Percentiles rank a stretch among this genome's conserved stretches.
Conservation (phyloP, 2,797 vertebrate species). For the Anniella stebbinsi region DNA sequence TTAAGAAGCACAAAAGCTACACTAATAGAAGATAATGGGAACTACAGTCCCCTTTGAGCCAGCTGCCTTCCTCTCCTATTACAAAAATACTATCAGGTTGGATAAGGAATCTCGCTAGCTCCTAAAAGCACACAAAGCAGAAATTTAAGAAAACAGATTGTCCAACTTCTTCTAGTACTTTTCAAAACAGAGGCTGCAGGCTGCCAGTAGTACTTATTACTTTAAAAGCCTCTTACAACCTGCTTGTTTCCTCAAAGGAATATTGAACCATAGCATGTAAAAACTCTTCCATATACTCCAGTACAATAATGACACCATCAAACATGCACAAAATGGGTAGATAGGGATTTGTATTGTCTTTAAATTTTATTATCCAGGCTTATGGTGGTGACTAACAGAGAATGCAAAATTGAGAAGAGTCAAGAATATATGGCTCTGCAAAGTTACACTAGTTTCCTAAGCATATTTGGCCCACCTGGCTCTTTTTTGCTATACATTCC, state of each 20-base stretch:
- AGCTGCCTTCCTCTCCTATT: not conserved
- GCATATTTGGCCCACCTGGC: not conserved
- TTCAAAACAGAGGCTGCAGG: not conserved
- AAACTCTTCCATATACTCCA: not conserved
- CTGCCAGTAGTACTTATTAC: not conserved
- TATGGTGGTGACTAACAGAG: not conserved
- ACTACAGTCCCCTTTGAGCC: not conserved
- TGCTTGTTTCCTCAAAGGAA: constrained; percentile 3
- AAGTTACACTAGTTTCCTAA: not conserved
- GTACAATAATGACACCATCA: not conserved
- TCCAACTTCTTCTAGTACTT: not conserved
- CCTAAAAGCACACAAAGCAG: not conserved
- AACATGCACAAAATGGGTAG: not conserved
- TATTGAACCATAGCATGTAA: not conserved
- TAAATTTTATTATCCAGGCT: not conserved
- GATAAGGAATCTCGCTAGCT: not conserved
- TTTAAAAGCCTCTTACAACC: not conserved
- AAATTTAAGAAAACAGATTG: not conserved
- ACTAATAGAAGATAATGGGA: not conserved
- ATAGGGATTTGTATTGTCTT: not conserved
- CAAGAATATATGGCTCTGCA: not conserved
- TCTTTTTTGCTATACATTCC: not conserved
- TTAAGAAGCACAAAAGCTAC: not conserved
- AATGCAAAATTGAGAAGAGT: not conserved
- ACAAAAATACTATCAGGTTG: not conserved